Percentiles rank a stretch among this genome's conserved stretches.
Evolutionary conservation across 2,113 vertebrate species (phyloP).

Genomic region (Engraulis encrasicolus): DNA sequence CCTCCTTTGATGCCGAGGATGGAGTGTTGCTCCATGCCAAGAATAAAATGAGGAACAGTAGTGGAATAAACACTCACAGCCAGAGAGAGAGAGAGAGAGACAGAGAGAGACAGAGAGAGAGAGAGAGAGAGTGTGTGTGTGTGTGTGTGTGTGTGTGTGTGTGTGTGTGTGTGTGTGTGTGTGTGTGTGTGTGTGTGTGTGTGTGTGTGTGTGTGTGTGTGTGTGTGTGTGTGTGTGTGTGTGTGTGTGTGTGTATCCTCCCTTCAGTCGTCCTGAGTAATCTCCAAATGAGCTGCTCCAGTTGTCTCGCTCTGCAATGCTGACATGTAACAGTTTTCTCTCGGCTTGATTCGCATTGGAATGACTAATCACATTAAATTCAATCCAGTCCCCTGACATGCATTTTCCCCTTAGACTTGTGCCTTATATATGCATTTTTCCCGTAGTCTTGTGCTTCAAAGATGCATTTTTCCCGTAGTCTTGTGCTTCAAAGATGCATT

Average conservation of each 20-base stretch:
- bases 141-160: too few species aligned
- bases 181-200: too few species aligned
- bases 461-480: background rate
- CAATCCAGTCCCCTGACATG: background rate
- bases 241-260: background rate
- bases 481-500: background rate
- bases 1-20: conserved; percentile 27
- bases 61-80: background rate
- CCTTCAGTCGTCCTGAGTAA: conserved; percentile 1
- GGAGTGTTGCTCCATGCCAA: background rate
- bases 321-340: background rate
- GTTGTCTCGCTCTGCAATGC: background rate
- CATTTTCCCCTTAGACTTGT: too few species aligned
- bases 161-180: too few species aligned
- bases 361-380: background rate
- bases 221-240: too few species aligned
- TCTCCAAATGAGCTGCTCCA: conserved; percentile 14
- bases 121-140: too few species aligned
- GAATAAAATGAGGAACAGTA: conserved; percentile 9
- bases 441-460: background rate
- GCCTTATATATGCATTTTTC: background rate
- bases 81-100: too few species aligned
- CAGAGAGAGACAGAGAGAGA: too few species aligned
- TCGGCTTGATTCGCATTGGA: background rate
- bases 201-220: too few species aligned